Evolutionary conservation across 1,140 invertebrate genomes (phyloP).

Genomic region (Eulimnadia texana): DNA sequence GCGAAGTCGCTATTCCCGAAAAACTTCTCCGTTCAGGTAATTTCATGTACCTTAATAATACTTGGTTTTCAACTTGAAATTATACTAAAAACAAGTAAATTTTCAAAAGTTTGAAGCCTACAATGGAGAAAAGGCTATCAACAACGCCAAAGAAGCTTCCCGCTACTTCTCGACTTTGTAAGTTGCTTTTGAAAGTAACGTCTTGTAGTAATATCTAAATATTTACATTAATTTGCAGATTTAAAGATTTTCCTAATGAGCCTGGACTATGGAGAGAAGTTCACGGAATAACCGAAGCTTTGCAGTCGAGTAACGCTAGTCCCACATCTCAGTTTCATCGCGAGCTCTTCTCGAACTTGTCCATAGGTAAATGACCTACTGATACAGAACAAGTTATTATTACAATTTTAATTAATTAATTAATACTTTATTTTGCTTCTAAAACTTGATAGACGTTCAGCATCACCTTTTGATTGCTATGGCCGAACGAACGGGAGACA

Average conservation of each 20-base stretch:
- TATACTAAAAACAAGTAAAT: constrained; percentile 12
- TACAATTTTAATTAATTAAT: not conserved
- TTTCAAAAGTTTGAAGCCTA: constrained; percentile 55
- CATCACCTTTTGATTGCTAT: constrained; percentile 58
- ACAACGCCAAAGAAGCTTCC: constrained; percentile 63
- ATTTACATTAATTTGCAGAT: constrained; percentile 28
- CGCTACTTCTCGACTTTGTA: constrained; percentile 58
- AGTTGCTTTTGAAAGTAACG: constrained; percentile 20
- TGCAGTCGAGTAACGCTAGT: constrained; percentile 43
- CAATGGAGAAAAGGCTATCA: constrained; percentile 57
- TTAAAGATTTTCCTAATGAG: constrained; percentile 43
- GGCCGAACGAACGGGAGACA: constrained; percentile 70
- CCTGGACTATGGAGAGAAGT: constrained; percentile 60
- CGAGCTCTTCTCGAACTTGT: constrained; percentile 29
- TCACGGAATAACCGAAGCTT: constrained; percentile 53
- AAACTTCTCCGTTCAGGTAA: constrained; percentile 66
- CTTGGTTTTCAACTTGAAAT: not conserved
- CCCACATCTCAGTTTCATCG: constrained; percentile 36
- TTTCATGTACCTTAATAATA: not conserved
- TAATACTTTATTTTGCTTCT: not conserved
- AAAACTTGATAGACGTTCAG: constrained; percentile 47
- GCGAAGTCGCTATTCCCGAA: constrained; percentile 72
- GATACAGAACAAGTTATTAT: not conserved
- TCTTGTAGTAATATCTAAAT: not conserved
- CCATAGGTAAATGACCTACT: not conserved